Evolutionary conservation across 2,888 invertebrate genomes (phyloP).

Genomic region (Cotesia congregata): DNA sequence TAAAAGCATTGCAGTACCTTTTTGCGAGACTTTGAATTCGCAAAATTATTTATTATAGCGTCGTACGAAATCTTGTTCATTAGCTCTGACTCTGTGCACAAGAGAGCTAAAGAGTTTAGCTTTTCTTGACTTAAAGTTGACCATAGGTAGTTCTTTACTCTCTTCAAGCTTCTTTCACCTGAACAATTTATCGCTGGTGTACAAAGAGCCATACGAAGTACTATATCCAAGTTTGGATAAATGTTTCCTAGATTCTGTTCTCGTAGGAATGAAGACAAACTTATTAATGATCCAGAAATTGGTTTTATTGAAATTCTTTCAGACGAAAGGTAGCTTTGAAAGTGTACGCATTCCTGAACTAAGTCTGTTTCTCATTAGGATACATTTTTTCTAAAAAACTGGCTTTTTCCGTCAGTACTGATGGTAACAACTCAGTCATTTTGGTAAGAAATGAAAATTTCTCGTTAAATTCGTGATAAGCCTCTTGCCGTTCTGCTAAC

Average conservation of each 20-base stretch:
- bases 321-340: too few relatives aligned
- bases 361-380: too few relatives aligned
- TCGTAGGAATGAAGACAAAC: too few relatives aligned
- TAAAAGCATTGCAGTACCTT: not conserved
- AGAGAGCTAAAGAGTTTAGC: not conserved
- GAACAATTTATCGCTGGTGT: slow-evolving; percentile 10
- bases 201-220: not conserved
- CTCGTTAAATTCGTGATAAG: too few relatives aligned
- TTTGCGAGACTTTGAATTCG: not conserved
- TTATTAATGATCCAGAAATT: too few relatives aligned
- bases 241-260: not conserved
- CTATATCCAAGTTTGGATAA: slow-evolving; percentile 3
- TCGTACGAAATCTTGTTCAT: not conserved
- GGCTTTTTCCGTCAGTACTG: too few relatives aligned
- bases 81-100: not conserved
- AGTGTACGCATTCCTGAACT: too few relatives aligned
- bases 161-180: slow-evolving; percentile 1
- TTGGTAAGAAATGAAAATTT: too few relatives aligned
- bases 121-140: not conserved
- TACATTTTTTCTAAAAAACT: too few relatives aligned
- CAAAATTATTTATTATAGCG: not conserved
- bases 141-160: slow-evolving; percentile 1
- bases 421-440: too few relatives aligned
- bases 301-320: too few relatives aligned
- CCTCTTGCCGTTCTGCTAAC: not conserved